Base-by-base conservation (phyloP, 2,113 vertebrate species). In the Grammomys dolichurus region DNA sequence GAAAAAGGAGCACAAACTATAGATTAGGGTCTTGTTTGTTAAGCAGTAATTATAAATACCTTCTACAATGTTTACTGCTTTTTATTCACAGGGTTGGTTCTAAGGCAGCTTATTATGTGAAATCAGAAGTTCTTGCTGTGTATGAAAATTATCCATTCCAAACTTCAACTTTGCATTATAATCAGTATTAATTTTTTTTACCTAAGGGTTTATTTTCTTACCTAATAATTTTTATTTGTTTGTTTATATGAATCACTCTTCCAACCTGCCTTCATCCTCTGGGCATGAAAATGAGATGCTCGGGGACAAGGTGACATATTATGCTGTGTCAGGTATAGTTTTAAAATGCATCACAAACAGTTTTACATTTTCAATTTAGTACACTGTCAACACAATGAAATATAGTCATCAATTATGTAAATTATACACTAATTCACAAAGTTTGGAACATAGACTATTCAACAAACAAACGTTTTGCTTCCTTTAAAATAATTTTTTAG, bases 331-430 rank as follows among this genome's bases (percentile, higher is more conserved):
- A 90, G 40, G 36, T 65, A 40, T 51, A 40, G 20, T 86, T 76
- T 72, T 70, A 78, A 73, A 54, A 67, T 19, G 36, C 22, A 88
- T 17, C 69, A 19, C 90, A 90, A 84, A 63, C 22, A 65, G 60
- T 73, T 92, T 85, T 80, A 54, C 4, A 85, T 51, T 90, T 92
- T 96, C 76, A 88, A 70, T 88, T 84, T 94, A 69, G 4, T 90
- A 33, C 33, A 31, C 56, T 88, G 60, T 65, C 86, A 90, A 92
- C 5, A 48, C 20, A 69, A 63, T 58, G n/a, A 56, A 54, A 43
- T 69, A 31, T 10, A 95, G 43, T 56, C n/a, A 92, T 67, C 36
- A n/a, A 54, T 95, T 82, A 58, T 40, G n/a, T 58, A 87, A 95
- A 82, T 72, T 81, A 87, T 31, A 1, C 14, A 76, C 36, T 70